Base-by-base conservation (phyloP, 2,888 invertebrate species). In the Yponomeuta sedellus region DNA sequence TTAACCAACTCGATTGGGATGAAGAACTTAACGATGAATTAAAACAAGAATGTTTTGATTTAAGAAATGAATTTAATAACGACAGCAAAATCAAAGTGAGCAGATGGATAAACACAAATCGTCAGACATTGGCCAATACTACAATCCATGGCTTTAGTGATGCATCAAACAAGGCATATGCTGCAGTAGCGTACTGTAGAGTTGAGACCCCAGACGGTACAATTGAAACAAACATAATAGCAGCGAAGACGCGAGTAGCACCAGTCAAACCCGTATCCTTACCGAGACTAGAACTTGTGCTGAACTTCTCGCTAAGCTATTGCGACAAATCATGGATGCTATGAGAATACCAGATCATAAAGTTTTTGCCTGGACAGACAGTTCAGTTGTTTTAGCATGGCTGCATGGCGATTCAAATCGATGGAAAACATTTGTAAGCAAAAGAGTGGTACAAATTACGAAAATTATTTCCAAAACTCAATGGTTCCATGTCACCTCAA, bases 291-390 rank as follows among this genome's bases (percentile, higher is more conserved):
- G 68, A 68, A 56, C 64, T 70, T 66, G 68, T 20, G 69, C 68
- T 11, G 68, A 68, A 11, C 66, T 67, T 10, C 64, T 70, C 20
- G 64, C 69, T 11, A n/a, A n/a, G n/a, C n/a, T n/a, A n/a, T n/a
- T n/a, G n/a, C n/a, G n/a, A n/a, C n/a, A n/a, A n/a, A n/a, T 52
- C 67, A 11, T 19, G 16, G 59, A 66, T 34, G 69, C 69, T n/a
- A 69, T 68, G 68, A 66, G 66, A 61, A 61, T 69, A 64, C 64
- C 57, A 39, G 52, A 39, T 12, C n/a, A 12, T 10, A 59, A 67
- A 59, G 39, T 68, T 3, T 64, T 28, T 22, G 68, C 68, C 5
- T 70, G 68, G 67, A 70, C 68, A 10, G 70, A 69, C 56, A 69
- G 69, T 1, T 66, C 67, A 58, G 66, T 71, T 10, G 64, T 64